Percentiles rank a stretch among this genome's conserved stretches.
Conservation (phyloP, 2,888 invertebrate genomes). For the Minunthozetes semirufus region DNA sequence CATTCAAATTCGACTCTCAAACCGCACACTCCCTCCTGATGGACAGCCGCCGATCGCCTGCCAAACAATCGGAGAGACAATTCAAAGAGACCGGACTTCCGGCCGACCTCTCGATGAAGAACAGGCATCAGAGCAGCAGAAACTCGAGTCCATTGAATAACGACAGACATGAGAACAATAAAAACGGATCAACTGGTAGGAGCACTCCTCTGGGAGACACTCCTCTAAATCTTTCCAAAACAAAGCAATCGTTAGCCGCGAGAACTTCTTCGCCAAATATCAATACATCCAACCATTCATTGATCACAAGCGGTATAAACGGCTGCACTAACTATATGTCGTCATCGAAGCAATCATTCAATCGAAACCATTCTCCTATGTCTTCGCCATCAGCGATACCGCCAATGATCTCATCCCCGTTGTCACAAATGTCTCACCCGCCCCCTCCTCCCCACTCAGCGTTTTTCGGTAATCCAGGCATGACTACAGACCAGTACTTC, state of each 20-base stretch:
- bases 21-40: neutral
- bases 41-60: constrained; percentile 2
- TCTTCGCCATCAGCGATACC: constrained; percentile 23
- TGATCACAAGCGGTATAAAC: constrained; percentile 17
- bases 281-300: neutral
- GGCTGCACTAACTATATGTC: neutral
- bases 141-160: constrained; percentile 17
- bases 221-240: constrained; percentile 20
- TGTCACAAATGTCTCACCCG: neutral
- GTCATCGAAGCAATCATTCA: constrained; percentile 10
- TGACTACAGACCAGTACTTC: constrained; percentile 8
- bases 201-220: neutral
- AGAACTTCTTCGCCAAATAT: neutral
- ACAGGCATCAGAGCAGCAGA: neutral
- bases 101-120: constrained; percentile 24
- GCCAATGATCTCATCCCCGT: constrained; percentile 7
- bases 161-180: neutral
- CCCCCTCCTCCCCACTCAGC: constrained; percentile 14
- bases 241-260: neutral
- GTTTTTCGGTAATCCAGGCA: constrained; percentile 7
- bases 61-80: neutral
- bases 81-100: neutral
- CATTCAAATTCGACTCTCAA: constrained; percentile 8
- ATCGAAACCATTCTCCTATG: constrained; percentile 2
- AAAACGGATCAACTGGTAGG: neutral